Evolutionary conservation across 2,797 vertebrate species (phyloP), one percentile per base, ranked within the genome.

Genomic region (Taeniopygia guttata): DNA sequence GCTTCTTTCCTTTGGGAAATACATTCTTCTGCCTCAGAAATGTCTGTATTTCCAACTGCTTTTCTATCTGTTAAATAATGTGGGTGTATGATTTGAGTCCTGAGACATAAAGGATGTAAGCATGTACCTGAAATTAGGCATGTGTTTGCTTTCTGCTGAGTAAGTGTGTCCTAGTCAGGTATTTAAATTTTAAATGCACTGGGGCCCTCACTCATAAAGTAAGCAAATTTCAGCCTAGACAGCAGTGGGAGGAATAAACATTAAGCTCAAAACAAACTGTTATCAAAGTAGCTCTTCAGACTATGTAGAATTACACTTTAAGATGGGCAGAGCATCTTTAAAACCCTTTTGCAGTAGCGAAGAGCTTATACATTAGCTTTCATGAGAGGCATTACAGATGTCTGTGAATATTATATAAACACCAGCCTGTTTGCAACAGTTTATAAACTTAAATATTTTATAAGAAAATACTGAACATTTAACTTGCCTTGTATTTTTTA

Each of bases 391-490:
- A 87, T 97, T 97, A 90, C 82, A 93, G 95, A 96, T 95, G 96
- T 95, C 94, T 97, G 77, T 95, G 96, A 94, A 96, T 97, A 93
- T 96, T 97, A 79, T 95, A 96, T 96, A 97, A 97, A 96, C 86
- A 84, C 48, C 58, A 85, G 87, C 80, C 88, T 90, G 80, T 95
- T 96, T 94, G 94, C 95, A 95, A 96, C 96, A 93, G 94, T 96
- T 97, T 95, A 96, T 94, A 95, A 92, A 91, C 82, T 73, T 97
- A 94, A 97, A 97, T 97, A 96, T 97, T 97, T 97, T 94, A 96
- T 97, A 94, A 97, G 95, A 95, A 95, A 95, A 93, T 94, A 91
- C 84, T 56, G 94, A 96, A 86, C 92, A 80, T 96, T 97, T 97
- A 97, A 96, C 86, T 95, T 0, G 51, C 84, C 89, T 87, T 95